phyloP scores from a whole-genome alignment of 2,888 invertebrate species.

The Microplitis manilae region DNA sequence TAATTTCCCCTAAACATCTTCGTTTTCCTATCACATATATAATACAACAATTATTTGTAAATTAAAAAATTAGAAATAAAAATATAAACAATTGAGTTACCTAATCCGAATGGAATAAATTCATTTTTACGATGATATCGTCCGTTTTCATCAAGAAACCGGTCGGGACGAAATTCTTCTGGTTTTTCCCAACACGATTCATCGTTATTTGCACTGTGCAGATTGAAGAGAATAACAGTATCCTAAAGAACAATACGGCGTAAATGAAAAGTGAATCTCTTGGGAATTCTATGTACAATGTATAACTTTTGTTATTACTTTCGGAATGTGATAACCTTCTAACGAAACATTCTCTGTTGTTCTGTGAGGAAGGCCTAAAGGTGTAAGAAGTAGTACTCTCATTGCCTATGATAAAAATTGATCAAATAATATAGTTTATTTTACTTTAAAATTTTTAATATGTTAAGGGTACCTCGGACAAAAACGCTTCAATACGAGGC shows the following conservation, averaged over 20 bases:
- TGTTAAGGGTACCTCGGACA: constrained; percentile 60
- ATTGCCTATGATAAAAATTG: constrained; percentile 72
- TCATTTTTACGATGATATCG: constrained; percentile 74
- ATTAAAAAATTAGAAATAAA: background rate
- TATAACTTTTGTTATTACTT: constrained; percentile 61
- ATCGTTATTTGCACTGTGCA: constrained; percentile 78
- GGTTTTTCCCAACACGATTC: constrained; percentile 76
- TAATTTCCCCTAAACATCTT: constrained; percentile 72
- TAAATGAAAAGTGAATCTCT: constrained; percentile 20
- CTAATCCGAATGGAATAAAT: constrained; percentile 79
- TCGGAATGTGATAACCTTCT: constrained; percentile 73
- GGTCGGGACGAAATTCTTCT: constrained; percentile 76
- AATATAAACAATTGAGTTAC: constrained; percentile 65
- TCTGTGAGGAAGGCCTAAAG: constrained; percentile 75
- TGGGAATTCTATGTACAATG: background rate
- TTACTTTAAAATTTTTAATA: constrained; percentile 16
- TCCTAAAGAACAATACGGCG: constrained; percentile 68
- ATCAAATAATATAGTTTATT: constrained; percentile 14
- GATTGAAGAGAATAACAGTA: constrained; percentile 76
- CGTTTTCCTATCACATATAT: constrained; percentile 68
- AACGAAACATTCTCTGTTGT: constrained; percentile 70
- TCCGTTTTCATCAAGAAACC: constrained; percentile 77
- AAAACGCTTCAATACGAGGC: constrained; percentile 64
- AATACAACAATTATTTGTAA: constrained; percentile 6
- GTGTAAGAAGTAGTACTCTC: constrained; percentile 73